Conservation (phyloP, 1,140 invertebrate species). For the Eupristina koningsbergeri region DNA sequence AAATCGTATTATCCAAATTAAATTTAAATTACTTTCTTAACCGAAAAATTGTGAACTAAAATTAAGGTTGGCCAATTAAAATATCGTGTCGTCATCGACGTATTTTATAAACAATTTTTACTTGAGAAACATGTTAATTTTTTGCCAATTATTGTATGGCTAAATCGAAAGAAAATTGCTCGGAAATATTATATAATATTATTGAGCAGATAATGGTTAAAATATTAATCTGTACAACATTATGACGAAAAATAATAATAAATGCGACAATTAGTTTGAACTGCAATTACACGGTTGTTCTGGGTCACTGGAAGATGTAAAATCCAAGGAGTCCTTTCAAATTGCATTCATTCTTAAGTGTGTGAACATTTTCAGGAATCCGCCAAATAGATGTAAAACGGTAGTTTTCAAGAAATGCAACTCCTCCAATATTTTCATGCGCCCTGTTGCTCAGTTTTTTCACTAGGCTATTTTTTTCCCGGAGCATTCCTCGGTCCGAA, state of each 20-base stretch:
- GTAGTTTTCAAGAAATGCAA: neutral
- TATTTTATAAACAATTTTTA: neutral
- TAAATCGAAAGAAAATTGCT: neutral
- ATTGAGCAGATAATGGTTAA: neutral
- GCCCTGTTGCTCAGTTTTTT: neutral
- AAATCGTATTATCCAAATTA: too few relatives aligned
- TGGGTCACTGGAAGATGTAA: neutral
- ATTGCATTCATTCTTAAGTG: neutral
- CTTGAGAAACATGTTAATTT: neutral
- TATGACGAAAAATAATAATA: neutral
- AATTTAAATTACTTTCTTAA: too few relatives aligned
- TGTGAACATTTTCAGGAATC: neutral
- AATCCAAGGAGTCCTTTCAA: neutral
- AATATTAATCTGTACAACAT: neutral
- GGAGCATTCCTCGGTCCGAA: neutral
- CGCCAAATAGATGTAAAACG: conserved; percentile 1
- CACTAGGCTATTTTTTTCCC: neutral
- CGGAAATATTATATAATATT: neutral
- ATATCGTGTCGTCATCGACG: neutral
- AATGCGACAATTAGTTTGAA: neutral
- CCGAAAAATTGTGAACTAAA: too few relatives aligned
- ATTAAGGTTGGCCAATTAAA: too few relatives aligned
- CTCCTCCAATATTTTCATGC: neutral
- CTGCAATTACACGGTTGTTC: neutral
- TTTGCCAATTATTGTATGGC: neutral